phyloP scores from a whole-genome alignment of 2,113 vertebrate genomes.

The Polyodon spathula region DNA sequence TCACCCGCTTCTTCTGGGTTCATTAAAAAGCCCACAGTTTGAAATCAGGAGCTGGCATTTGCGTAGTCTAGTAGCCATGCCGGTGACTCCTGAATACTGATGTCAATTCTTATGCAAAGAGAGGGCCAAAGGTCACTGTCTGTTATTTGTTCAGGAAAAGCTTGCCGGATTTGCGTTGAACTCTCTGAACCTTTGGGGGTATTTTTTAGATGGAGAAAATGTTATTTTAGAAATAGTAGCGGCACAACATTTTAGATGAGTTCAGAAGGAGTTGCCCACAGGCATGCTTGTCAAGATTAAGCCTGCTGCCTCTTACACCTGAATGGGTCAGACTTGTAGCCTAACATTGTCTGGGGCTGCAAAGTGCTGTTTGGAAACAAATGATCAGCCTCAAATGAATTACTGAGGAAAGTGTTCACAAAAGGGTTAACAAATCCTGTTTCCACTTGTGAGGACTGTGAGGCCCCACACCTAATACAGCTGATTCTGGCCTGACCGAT shows the following conservation, averaged over 20 bases:
- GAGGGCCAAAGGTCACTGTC: slow-evolving; percentile 49
- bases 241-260: not conserved
- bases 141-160: slow-evolving; percentile 57
- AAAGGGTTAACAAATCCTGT: no score
- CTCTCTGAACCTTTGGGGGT: slow-evolving; percentile 34
- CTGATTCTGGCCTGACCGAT: no score
- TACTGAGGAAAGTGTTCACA: not conserved
- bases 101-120: slow-evolving; percentile 59
- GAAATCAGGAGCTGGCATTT: slow-evolving; percentile 47
- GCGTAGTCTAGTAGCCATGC: slow-evolving; percentile 24
- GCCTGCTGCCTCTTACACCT: not conserved
- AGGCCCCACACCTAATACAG: no score
- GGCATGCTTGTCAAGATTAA: not conserved
- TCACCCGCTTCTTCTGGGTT: slow-evolving; percentile 45
- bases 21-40: slow-evolving; percentile 45
- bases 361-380: not conserved
- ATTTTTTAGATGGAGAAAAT: slow-evolving; percentile 24
- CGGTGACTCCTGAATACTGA: slow-evolving; percentile 33
- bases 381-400: not conserved
- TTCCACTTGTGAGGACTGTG: no score
- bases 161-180: slow-evolving; percentile 52
- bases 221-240: slow-evolving; percentile 26
- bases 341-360: not conserved
- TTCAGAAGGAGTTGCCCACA: no score
- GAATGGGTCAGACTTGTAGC: not conserved